These are phyloP conservation scores for Temnopleurus reevesii DNA, from an alignment of 53 echinoderm and acorn worm species.

Conservation along the genomic window DNA sequence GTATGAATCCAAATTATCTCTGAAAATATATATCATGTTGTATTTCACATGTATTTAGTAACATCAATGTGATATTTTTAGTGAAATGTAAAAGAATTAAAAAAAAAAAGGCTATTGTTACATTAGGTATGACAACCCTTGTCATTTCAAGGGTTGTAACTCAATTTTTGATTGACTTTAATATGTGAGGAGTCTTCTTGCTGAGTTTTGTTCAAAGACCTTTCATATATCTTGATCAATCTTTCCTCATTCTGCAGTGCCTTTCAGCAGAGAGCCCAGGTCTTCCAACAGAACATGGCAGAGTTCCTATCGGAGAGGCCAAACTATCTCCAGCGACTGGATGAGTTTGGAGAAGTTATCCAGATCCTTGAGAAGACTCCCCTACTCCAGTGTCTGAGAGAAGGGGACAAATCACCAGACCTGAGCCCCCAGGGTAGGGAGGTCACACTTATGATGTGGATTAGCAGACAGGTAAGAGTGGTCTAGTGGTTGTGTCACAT, in stretches of 20 bases:
- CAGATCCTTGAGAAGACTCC: conserved; percentile 84
- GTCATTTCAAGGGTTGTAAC: no score
- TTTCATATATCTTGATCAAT: neutral
- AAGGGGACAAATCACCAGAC: neutral
- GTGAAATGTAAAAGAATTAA: no score
- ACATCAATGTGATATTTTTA: no score
- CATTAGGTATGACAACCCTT: no score
- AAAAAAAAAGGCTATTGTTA: no score
- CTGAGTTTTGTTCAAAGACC: no score
- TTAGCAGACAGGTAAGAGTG: conserved; percentile 87
- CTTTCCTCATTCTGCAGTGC: conserved; percentile 69
- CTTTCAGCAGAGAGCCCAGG: conserved; percentile 79
- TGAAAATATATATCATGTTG: no score
- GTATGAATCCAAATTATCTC: no score
- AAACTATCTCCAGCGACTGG: conserved; percentile 63
- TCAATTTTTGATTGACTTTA: no score
- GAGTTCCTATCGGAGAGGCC: conserved; percentile 85
- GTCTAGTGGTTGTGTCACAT: neutral
- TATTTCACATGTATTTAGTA: no score
- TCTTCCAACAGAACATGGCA: conserved; percentile 83
- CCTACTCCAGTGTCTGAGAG: conserved; percentile 73
- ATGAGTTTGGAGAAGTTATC: conserved; percentile 75
- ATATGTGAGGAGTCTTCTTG: no score
- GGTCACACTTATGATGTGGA: conserved; percentile 90
- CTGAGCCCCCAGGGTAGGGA: conserved; percentile 5